Evolutionary conservation across 2,888 invertebrate species (phyloP), one percentile per base, ranked within the genome.

Genomic region (Zaprionus obscuricornis): DNA sequence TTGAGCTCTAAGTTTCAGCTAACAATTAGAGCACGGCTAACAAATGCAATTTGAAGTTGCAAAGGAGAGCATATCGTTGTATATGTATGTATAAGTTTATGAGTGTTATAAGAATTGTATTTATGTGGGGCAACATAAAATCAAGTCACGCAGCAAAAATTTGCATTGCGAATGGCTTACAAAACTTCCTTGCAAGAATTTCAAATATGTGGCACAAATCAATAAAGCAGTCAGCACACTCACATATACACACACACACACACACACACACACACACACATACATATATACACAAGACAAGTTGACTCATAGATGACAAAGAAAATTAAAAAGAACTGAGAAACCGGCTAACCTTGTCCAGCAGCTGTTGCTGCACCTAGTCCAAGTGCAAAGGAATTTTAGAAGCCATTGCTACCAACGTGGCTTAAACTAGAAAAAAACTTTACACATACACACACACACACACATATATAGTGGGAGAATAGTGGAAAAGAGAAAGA

Each of bases 141-240:
- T 40, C 62, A 68, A 77, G 83, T 77, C 76, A 83, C 72, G 76
- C 83, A 66, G 81, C 43, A 64, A 18, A 58, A 66, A 73, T 77
- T 77, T 76, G 70, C 84, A 83, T 81, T 58, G 63, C 42, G 52
- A 73, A 62, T 74, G 63, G 59, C 47, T 66, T 54, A 76, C 68
- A 66, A 66, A 66, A 59, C 70, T 84, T 81, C 84, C 84, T 84
- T 74, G 70, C 77, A 70, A 64, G 82, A 74, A 84, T 81, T 67
- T 70, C 60, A 81, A 77, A 60, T 64, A 84, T 84, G 85, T 84
- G 71, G 82, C 83, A 76, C 77, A 71, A 64, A 65, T 81, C 77
- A 84, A 81, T 83, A 81, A 62, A 79, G 63, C 63, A 59, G 57
- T 52, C 49, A 52, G 39, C 51, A 37, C 40, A 24, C 33, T 49